Percentiles rank a stretch among this genome's conserved stretches.
Conservation (phyloP, 2,888 invertebrate genomes). For the Micoletzkya japonica region DNA sequence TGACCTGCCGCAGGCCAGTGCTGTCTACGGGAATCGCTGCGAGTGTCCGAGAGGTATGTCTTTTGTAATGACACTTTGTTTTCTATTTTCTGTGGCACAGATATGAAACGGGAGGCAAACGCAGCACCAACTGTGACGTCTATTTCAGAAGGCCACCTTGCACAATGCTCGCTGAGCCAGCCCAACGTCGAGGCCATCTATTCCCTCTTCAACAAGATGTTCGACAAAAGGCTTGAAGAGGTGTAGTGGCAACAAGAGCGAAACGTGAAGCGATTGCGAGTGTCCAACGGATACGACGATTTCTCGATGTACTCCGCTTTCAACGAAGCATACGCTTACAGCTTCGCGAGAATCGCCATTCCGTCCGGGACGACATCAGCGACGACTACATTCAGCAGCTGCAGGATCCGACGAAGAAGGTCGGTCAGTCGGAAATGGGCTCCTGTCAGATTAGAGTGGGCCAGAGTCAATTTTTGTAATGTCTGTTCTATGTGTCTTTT, state of each 20-base stretch:
- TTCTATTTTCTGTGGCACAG: not conserved
- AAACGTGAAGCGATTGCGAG: not conserved
- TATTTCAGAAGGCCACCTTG: not conserved
- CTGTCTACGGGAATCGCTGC: too few relatives aligned
- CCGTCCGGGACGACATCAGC: too few relatives aligned
- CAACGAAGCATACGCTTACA: not conserved
- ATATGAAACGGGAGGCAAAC: not conserved
- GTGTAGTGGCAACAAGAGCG: not conserved
- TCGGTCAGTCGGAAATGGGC: too few relatives aligned
- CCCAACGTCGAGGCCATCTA: slow-evolving; percentile 24
- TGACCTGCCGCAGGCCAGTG: too few relatives aligned
- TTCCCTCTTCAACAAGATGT: slow-evolving; percentile 24
- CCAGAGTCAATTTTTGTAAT: too few relatives aligned
- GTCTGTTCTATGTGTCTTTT: too few relatives aligned
- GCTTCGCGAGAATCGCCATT: too few relatives aligned
- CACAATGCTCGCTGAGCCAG: not conserved
- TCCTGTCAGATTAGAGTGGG: too few relatives aligned
- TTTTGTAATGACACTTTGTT: not conserved
- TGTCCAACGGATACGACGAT: not conserved
- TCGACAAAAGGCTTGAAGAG: slow-evolving; percentile 25
- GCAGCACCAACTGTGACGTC: too few relatives aligned
- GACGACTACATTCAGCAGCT: too few relatives aligned
- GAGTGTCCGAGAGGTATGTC: not conserved
- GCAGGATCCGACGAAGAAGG: too few relatives aligned
- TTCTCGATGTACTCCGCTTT: not conserved